phyloP scores from a whole-genome alignment of 2,797 vertebrate species.

The Liparis tanakae region DNA sequence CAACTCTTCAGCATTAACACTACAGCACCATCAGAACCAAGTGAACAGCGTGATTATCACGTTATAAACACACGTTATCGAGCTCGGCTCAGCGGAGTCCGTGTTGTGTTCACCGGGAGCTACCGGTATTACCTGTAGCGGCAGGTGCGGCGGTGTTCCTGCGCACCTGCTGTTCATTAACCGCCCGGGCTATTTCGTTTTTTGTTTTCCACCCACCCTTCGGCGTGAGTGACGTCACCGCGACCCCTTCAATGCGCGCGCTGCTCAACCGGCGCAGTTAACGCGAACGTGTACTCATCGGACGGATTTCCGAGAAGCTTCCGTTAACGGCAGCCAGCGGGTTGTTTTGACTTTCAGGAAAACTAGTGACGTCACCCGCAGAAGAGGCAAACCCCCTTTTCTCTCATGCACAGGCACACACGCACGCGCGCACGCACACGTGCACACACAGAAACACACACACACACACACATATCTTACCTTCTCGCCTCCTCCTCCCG shows the following conservation, averaged over 20 bases:
- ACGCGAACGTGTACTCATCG: conserved; percentile 5
- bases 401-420: conserved; percentile 1
- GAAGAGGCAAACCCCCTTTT: conserved; percentile 72
- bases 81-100: background rate
- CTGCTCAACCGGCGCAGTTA: conserved; percentile 1
- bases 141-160: conserved; percentile 74
- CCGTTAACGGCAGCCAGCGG: too few relatives aligned
- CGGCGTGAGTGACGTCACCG: background rate
- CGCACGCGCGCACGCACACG: background rate
- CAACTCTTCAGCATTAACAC: background rate
- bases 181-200: conserved; percentile 33
- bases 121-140: conserved; percentile 75
- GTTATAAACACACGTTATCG: conserved; percentile 15
- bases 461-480: conserved; percentile 12
- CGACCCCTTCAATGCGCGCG: background rate
- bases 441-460: background rate
- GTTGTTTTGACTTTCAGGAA: conserved; percentile 19
- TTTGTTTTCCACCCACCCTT: conserved; percentile 22
- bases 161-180: conserved; percentile 65
- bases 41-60: too few relatives aligned
- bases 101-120: conserved; percentile 11
- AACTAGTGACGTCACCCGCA: conserved; percentile 89
- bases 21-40: background rate
- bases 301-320: conserved; percentile 53
- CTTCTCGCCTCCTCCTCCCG: conserved; percentile 35